phyloP scores from a whole-genome alignment of 2,113 vertebrate species.

The Bujurquina vittata region DNA sequence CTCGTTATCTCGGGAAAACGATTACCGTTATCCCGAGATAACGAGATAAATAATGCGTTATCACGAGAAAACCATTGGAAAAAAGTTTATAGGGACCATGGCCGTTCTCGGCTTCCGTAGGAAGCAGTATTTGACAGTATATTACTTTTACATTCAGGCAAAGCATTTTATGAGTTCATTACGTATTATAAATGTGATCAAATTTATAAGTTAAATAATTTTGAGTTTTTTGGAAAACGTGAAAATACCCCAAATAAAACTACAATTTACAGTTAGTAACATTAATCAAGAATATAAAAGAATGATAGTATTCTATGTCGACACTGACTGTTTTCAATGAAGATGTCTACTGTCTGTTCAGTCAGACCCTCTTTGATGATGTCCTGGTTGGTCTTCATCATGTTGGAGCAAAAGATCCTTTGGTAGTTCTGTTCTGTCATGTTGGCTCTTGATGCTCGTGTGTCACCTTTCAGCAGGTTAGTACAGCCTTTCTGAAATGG shows the following conservation, averaged over 20 bases:
- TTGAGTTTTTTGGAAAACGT: not conserved
- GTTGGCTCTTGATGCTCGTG: constrained; percentile 71
- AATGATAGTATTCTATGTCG: no score
- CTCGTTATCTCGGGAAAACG: no score
- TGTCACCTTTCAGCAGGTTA: constrained; percentile 79
- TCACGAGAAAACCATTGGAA: no score
- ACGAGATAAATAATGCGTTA: no score
- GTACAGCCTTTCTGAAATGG: constrained; percentile 77
- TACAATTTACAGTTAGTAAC: no score
- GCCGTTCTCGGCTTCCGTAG: no score
- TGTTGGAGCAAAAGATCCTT: constrained; percentile 87
- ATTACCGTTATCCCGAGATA: no score
- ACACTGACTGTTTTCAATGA: constrained; percentile 85
- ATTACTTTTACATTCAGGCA: not conserved
- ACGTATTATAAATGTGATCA: not conserved
- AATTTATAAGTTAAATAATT: not conserved
- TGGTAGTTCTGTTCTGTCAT: constrained; percentile 79
- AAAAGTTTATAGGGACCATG: no score
- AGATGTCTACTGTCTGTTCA: constrained; percentile 80
- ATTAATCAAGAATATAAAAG: no score
- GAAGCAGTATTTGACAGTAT: not conserved
- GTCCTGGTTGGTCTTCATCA: constrained; percentile 86
- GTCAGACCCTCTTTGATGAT: constrained; percentile 65
- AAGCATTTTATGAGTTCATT: not conserved
- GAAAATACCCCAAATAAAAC: not conserved